These are phyloP conservation scores for Meda fulgida DNA, from an alignment of 2,797 vertebrate genomes.

Conservation along the genomic window DNA sequence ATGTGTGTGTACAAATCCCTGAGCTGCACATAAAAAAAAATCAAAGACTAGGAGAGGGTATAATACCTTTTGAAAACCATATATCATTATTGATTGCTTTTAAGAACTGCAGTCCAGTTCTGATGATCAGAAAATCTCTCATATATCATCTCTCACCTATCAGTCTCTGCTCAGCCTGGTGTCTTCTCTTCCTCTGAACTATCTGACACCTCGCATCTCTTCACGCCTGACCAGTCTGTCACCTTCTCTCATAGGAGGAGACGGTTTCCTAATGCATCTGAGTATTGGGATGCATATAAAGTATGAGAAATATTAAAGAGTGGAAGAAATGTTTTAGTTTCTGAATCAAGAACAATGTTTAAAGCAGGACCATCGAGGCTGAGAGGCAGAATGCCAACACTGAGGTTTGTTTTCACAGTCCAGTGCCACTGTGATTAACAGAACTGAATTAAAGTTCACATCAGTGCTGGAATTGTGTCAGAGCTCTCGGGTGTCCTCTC, in stretches of 20 bases:
- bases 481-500: not conserved
- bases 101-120: constrained; percentile 14
- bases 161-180: not conserved
- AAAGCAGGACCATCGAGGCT: not conserved
- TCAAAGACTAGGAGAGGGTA: not conserved
- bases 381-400: constrained; percentile 6
- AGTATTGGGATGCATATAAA: constrained; percentile 6
- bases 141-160: constrained; percentile 29
- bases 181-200: constrained; percentile 5
- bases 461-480: not conserved
- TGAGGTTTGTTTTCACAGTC: constrained; percentile 21
- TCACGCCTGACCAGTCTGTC: constrained; percentile 30
- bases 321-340: not conserved
- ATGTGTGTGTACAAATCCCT: not conserved
- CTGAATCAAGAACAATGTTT: not conserved
- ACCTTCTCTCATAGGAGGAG: constrained; percentile 1
- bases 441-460: constrained; percentile 28
- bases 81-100: not conserved
- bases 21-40: not conserved
- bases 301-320: not conserved
- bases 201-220: constrained; percentile 19
- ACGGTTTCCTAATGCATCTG: not conserved
- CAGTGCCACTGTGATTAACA: constrained; percentile 22
- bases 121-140: constrained; percentile 25
- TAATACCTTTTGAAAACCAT: not conserved